Percentiles rank a stretch among this genome's conserved stretches.
phyloP scores from a whole-genome alignment of 2,888 invertebrate species.

The Thymelicus sylvestris region DNA sequence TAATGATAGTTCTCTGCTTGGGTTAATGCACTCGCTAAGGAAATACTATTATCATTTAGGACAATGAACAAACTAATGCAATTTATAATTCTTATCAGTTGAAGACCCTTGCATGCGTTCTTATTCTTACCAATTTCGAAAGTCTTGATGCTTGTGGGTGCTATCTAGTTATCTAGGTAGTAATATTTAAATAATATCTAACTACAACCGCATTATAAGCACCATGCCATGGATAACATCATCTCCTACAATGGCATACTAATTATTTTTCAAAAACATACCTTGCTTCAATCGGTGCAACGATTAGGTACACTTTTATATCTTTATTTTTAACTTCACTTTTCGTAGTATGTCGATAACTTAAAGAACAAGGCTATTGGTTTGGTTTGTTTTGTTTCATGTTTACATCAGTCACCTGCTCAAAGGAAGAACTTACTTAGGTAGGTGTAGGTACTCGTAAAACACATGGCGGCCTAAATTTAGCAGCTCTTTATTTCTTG shows the following conservation, averaged over 20 bases:
- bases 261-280: not conserved
- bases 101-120: constrained; percentile 7
- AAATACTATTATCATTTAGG: constrained; percentile 25
- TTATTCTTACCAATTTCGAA: not conserved
- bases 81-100: constrained; percentile 26
- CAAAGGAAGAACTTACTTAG: constrained; percentile 7
- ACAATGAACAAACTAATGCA: constrained; percentile 30
- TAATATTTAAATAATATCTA: no score
- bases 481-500: constrained; percentile 64
- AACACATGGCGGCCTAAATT: constrained; percentile 70
- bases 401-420: constrained; percentile 33
- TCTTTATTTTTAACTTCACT: constrained; percentile 26
- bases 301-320: constrained; percentile 16
- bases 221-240: no score
- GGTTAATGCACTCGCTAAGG: constrained; percentile 32
- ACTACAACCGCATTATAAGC: no score
- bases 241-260: not conserved
- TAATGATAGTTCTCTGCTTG: constrained; percentile 15
- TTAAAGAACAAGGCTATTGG: constrained; percentile 13
- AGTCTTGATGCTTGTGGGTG: not conserved
- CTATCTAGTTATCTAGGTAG: no score
- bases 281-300: not conserved
- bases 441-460: constrained; percentile 33
- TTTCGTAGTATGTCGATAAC: constrained; percentile 5
- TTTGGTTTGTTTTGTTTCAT: constrained; percentile 24